Base-by-base conservation (phyloP, 2,888 invertebrate genomes). In the Rhagophthalmus giganteus region DNA sequence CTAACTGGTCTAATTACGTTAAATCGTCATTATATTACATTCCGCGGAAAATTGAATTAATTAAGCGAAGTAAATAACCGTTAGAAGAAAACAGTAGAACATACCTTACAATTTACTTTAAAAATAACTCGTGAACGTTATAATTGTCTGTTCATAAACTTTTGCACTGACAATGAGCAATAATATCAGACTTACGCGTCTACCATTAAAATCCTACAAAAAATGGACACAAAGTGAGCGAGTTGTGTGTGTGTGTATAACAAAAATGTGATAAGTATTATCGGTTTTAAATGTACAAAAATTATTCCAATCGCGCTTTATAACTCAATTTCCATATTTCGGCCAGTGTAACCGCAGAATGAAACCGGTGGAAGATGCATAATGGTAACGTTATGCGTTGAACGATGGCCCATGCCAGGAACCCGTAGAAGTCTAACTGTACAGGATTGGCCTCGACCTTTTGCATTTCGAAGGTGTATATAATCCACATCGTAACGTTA, bases 311-410 rank as follows among this genome's bases (percentile, higher is more conserved):
- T 59, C 91, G 86, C 64, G 90, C 89, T 79, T 92, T 92, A 82
- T 94, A 94, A 76, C 90, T 91, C 65, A 92, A 93, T 80, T 94
- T 94, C 94, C 94, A 94, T 65, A 94, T 92, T 79, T 94, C 94
- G 59, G 94, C 94, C 61, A 94, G 84, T 78, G 94, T 92, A 20
- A 94, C 94, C 15, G 94, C 92, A 54, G 93, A 93, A 76, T 94
- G 94, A 84, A 94, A 94, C 65, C 94, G 88, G 77, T 94, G 95
- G 84, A 95, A 95, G 73, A 95, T 95, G 80, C 93, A 94, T 61
- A 96, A 83, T 26, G 96, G 96, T 60, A 95, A 81, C 63, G 94
- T 93, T 68, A 94, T 85, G 67, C 94, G 89, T 75, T 94, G 92
- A 34, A 95, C 89, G 61, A 95, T 85, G 41, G 93, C 88, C 95